phyloP scores from a whole-genome alignment of 2,888 invertebrate genomes.

The Candidula unifasciata region DNA sequence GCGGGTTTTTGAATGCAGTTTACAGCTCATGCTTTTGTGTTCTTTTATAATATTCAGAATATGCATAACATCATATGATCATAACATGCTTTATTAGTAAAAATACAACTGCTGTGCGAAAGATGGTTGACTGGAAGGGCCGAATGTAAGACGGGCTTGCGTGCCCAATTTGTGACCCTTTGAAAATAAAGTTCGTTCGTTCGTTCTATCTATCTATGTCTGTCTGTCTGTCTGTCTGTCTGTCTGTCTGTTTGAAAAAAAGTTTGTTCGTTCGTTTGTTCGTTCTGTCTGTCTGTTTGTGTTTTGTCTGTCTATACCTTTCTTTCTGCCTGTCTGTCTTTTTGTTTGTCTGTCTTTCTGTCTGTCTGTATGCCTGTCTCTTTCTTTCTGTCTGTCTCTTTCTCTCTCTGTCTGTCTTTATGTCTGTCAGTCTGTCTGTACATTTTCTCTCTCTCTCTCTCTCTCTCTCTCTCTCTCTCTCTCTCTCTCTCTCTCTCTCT shows the following conservation, averaged over 20 bases:
- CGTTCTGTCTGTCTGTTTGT: neutral
- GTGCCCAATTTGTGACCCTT: too few relatives aligned
- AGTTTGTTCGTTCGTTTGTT: neutral
- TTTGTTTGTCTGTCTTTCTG: neutral
- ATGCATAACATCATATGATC: too few relatives aligned
- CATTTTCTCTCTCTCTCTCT: neutral
- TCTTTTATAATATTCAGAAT: too few relatives aligned
- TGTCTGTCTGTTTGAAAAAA: too few relatives aligned
- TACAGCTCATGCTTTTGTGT: too few relatives aligned
- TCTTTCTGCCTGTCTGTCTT: neutral
- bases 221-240: neutral
- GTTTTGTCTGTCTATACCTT: neutral
- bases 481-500: constrained; percentile 23
- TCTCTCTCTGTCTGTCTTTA: neutral
- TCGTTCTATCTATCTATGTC: too few relatives aligned
- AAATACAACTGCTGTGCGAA: too few relatives aligned
- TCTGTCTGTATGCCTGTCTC: neutral
- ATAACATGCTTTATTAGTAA: too few relatives aligned
- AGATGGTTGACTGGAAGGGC: too few relatives aligned
- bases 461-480: constrained; percentile 21
- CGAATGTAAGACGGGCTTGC: too few relatives aligned
- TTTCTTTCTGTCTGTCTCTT: neutral
- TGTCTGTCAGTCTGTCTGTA: neutral
- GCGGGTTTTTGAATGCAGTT: too few relatives aligned
- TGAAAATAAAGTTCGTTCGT: too few relatives aligned